Evolutionary conservation across 2,113 vertebrate species (phyloP).

Genomic region (Chrysemys picta): DNA sequence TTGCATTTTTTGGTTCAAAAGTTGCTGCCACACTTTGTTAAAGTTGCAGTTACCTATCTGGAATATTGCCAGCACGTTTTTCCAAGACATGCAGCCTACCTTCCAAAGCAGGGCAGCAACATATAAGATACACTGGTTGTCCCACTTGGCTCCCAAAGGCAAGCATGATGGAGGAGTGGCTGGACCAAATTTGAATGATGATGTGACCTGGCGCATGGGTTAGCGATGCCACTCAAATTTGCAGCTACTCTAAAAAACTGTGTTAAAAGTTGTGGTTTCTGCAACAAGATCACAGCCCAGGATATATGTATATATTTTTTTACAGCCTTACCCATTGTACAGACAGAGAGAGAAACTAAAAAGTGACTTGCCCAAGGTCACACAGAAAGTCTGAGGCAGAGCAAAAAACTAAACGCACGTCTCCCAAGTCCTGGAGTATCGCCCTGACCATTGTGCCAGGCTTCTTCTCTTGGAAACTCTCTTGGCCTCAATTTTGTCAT

Average conservation of each 20-base stretch:
- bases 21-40: too few species aligned
- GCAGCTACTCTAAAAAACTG: neutral
- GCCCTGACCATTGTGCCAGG: neutral
- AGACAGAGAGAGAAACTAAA: neutral
- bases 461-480: neutral
- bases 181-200: neutral
- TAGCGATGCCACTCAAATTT: neutral
- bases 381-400: neutral
- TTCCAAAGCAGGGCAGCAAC: neutral
- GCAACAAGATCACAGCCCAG: neutral
- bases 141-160: neutral
- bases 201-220: neutral
- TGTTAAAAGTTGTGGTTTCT: neutral
- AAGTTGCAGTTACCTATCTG: too few species aligned
- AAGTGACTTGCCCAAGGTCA: neutral
- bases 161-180: neutral
- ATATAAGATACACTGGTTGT: neutral
- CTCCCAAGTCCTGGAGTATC: rapidly evolving
- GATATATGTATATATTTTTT: neutral
- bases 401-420: neutral
- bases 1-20: too few species aligned
- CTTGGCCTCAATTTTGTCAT: neutral
- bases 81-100: too few species aligned
- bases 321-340: neutral
- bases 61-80: too few species aligned